phyloP scores from a whole-genome alignment of 2,888 invertebrate genomes.

The Cyrtodaria siliqua region DNA sequence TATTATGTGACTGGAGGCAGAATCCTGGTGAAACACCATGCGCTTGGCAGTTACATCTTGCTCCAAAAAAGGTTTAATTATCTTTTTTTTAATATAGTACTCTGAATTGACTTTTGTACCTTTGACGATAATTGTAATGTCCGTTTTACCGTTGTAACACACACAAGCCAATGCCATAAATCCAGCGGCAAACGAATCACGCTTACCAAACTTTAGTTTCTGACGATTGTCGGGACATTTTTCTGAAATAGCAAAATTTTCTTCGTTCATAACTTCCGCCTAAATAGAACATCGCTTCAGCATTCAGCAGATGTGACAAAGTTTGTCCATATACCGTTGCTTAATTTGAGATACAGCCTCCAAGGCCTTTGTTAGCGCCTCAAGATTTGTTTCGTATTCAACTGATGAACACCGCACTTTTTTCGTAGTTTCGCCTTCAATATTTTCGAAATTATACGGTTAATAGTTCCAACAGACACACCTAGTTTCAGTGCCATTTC shows the following conservation, averaged over 20 bases:
- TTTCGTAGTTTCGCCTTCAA: background rate
- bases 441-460: constrained; percentile 1
- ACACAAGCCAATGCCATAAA: constrained; percentile 26
- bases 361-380: background rate
- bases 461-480: constrained; percentile 5
- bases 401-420: background rate
- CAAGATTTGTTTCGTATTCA: background rate
- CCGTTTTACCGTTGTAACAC: constrained; percentile 8
- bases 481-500: constrained; percentile 1
- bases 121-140: constrained; percentile 6
- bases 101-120: constrained; percentile 9
- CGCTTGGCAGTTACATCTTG: constrained; percentile 7
- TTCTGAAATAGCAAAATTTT: constrained; percentile 2
- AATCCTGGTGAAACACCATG: constrained; percentile 35
- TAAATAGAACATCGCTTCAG: constrained; percentile 15
- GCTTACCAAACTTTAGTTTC: background rate
- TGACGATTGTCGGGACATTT: background rate
- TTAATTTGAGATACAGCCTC: background rate
- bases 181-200: constrained; percentile 7
- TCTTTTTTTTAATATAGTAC: background rate
- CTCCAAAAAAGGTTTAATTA: constrained; percentile 4
- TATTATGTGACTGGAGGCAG: too few relatives aligned
- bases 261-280: constrained; percentile 11
- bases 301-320: constrained; percentile 2
- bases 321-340: background rate